A percentile compares a stretch with the other conserved stretches of the same genome.
Evolutionary conservation across 2,888 invertebrate species (phyloP).

Genomic region (Syritta pipiens): DNA sequence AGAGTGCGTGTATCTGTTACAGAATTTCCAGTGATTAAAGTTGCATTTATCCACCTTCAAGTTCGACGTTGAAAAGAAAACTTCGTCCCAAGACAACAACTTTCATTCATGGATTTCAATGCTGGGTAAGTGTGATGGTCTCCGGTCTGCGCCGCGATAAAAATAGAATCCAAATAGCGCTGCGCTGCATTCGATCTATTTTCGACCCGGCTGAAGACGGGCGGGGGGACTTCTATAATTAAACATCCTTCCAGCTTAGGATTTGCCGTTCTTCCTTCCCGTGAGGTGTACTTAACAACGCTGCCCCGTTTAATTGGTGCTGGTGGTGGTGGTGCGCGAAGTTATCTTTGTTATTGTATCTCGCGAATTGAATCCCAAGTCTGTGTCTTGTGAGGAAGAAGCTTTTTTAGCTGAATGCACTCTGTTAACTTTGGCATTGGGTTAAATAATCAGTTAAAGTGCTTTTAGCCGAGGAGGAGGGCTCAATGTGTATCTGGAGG

Average conservation of each 20-base stretch:
- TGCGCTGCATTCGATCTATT: constrained; percentile 42
- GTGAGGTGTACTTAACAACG: neutral
- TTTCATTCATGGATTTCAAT: constrained; percentile 68
- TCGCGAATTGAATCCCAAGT: constrained; percentile 23
- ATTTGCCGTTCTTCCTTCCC: neutral
- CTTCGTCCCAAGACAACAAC: constrained; percentile 27
- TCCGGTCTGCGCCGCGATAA: no score
- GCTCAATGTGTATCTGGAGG: neutral
- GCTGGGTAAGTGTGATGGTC: constrained; percentile 67
- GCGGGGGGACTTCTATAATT: constrained; percentile 10
- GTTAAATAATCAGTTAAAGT: constrained; percentile 64
- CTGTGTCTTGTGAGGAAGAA: constrained; percentile 16
- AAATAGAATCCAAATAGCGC: no score
- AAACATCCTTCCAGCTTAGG: constrained; percentile 32
- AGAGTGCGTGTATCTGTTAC: no score
- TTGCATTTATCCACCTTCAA: no score
- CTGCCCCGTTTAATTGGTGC: constrained; percentile 19
- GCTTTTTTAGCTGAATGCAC: constrained; percentile 46
- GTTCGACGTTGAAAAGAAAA: constrained; percentile 19
- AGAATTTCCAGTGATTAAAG: no score
- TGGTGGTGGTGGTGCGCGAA: neutral
- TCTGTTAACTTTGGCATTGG: constrained; percentile 47
- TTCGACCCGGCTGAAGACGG: neutral
- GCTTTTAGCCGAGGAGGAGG: constrained; percentile 35
- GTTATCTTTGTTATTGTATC: constrained; percentile 9